Base-by-base conservation (phyloP, 2,113 vertebrate species). In the Probosciger aterrimus region DNA sequence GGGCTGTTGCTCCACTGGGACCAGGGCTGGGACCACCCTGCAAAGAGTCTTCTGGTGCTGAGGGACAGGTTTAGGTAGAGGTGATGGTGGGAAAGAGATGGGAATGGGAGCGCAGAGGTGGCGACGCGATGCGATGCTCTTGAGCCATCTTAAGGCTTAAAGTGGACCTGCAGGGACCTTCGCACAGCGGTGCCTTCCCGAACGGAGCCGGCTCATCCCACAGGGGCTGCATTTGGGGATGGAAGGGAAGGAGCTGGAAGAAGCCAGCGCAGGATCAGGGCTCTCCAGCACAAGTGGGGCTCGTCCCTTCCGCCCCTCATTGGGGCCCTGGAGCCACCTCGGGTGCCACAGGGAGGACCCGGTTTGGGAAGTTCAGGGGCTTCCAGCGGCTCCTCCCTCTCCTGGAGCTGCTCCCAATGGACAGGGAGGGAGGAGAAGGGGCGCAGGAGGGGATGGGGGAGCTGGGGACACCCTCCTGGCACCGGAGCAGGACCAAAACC, bases 191-290 rank as follows among this genome's bases (percentile, higher is more conserved):
- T 4, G 57, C 77, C 82, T 49, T 69, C 75, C 65, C 3, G 0
- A 7, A 4, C 0, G 0, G 49, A 37, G n/a, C 6, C 1, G 1
- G 62, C 74, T 57, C 27, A 4, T 80, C 82, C 82, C 14, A 0
- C 2, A 1, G 24, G 50, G 14, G 13, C 83, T 2, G 7, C 4
- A 13, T 39, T 33, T 1, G 2, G 19, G 71, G 9, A 23, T 9
- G 70, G 11, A 1, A 3, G 47, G 90, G 52, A 14, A 18, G 50
- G 57, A 79, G 41, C 43, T 41, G 39, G 39, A 41, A 41, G 39
- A 41, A 41, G 39, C 53, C 16, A 2, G 10, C 3, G 4, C 46
- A 3, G 0, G 0, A 0, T 2, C 2, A 3, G 8, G 44, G 12
- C 10, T 46, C 57, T 43, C 39, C 1, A 6, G 50, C 24, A 27